These are phyloP conservation scores for Chaetodon trifasciatus DNA, from an alignment of 2,797 vertebrate genomes.

Conservation along the genomic window DNA sequence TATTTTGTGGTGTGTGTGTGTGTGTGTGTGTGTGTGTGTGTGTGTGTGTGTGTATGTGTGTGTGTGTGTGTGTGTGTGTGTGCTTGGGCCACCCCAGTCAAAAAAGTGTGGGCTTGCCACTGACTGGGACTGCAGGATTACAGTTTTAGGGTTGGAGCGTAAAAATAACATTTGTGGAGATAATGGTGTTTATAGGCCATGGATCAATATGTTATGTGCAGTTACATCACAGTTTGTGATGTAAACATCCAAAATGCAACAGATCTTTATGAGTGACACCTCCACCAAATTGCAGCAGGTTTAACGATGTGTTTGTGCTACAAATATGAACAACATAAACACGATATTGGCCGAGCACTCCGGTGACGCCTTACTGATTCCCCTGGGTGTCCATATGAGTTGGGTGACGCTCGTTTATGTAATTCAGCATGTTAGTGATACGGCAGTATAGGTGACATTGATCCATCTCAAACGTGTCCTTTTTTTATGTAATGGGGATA, in stretches of 20 bases:
- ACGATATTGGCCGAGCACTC: constrained; percentile 26
- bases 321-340: constrained; percentile 28
- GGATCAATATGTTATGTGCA: background rate
- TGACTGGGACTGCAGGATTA: too few relatives aligned
- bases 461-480: constrained; percentile 36
- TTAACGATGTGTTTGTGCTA: constrained; percentile 3
- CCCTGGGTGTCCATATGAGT: constrained; percentile 30
- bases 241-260: background rate
- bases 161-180: background rate
- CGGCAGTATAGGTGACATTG: constrained; percentile 25
- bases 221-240: constrained; percentile 4
- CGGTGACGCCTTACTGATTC: constrained; percentile 33
- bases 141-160: background rate
- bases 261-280: constrained; percentile 36
- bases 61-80: too few relatives aligned
- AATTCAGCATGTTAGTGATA: constrained; percentile 54
- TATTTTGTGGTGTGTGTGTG: too few relatives aligned
- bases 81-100: too few relatives aligned
- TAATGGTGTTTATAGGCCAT: background rate
- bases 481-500: constrained; percentile 45
- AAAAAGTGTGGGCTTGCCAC: too few relatives aligned
- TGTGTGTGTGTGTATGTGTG: too few relatives aligned
- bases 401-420: constrained; percentile 45
- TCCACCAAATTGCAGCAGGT: background rate
- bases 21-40: too few relatives aligned